Base-by-base conservation (phyloP, 2,797 vertebrate species). In the Octomys mimax region DNA sequence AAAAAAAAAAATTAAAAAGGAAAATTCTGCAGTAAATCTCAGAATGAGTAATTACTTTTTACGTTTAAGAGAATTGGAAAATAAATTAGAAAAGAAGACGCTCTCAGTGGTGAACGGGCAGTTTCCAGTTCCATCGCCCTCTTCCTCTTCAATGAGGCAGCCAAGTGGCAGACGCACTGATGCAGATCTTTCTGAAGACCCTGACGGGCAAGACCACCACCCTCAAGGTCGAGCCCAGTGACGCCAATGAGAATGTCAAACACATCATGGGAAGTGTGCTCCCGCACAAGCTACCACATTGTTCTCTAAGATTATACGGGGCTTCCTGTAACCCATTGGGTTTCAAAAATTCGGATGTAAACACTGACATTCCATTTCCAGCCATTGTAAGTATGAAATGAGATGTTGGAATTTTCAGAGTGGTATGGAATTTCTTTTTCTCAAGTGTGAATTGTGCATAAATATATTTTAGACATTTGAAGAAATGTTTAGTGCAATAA, bases 101-200 rank as follows among this genome's bases (percentile, higher is more conserved):
- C 49, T 49, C 49, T 49, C 49, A 49, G 9, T 11, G 11, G 46
- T 49, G 49, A 49, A 49, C 9, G 11, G 49, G 49, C 8, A 49
- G 49, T 49, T 49, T 49, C 49, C 11, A 11, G 49, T 49, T 49
- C 49, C 11, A 11, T 49, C 49, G 49, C 49, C 49, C 49, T 49
- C 49, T 49, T 49, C 11, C 49, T 49, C 49, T 49, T 49, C 49
- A 49, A 11, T 49, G 49, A 49, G 49, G 49, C 9, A 11, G 49
- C 8, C 49, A 49, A 49, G 49, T 2, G 11, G 62, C 73, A 95
- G 88, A 95, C 86, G 52, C 95, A 98, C 98, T 98, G 96, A 99
- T 99, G 99, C 99, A 99, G 99, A 99, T 99, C 98, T 99, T 99
- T 91, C 99, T 99, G 98, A 99, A 99, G 92, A 99, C 99, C 81